These are phyloP conservation scores for Meta bourneti DNA, from an alignment of 2,888 invertebrate genomes.

Conservation along the genomic window DNA sequence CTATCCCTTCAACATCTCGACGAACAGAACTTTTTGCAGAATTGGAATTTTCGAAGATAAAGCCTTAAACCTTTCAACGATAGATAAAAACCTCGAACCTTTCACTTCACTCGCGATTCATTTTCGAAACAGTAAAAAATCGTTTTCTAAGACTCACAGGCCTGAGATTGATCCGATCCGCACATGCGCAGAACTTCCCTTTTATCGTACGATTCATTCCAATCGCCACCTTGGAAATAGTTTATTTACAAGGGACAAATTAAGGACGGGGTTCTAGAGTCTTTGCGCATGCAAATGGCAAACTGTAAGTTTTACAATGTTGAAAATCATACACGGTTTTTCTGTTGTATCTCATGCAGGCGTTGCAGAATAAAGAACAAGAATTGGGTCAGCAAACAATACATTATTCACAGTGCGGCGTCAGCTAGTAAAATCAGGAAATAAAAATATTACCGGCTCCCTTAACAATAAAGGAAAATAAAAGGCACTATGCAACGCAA, in stretches of 20 bases:
- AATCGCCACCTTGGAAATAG: not conserved
- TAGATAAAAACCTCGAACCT: too few relatives aligned
- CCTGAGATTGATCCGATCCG: not conserved
- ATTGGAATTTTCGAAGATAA: too few relatives aligned
- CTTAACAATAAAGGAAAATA: slow-evolving; percentile 57
- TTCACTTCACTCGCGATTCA: not conserved
- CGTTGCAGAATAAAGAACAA: slow-evolving; percentile 2
- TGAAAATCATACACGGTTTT: slow-evolving; percentile 10
- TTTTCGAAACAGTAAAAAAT: not conserved
- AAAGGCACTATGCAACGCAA: slow-evolving; percentile 39
- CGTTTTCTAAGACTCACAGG: not conserved
- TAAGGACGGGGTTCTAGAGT: not conserved
- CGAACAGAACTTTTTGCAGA: too few relatives aligned
- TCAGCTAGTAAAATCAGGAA: slow-evolving; percentile 35
- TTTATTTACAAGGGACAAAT: slow-evolving; percentile 3
- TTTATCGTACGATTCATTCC: not conserved
- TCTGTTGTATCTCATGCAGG: not conserved
- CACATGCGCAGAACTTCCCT: slow-evolving; percentile 15
- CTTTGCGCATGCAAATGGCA: slow-evolving; percentile 9
- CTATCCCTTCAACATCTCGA: too few relatives aligned
- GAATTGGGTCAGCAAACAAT: slow-evolving; percentile 67
- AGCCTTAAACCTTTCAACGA: too few relatives aligned
- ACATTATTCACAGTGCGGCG: slow-evolving; percentile 24
- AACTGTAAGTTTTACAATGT: slow-evolving; percentile 8
- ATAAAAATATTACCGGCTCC: slow-evolving; percentile 49